Evolutionary conservation across 23 tunicate species (phyloP).

Genomic region (Clavelina lepadiformis): DNA sequence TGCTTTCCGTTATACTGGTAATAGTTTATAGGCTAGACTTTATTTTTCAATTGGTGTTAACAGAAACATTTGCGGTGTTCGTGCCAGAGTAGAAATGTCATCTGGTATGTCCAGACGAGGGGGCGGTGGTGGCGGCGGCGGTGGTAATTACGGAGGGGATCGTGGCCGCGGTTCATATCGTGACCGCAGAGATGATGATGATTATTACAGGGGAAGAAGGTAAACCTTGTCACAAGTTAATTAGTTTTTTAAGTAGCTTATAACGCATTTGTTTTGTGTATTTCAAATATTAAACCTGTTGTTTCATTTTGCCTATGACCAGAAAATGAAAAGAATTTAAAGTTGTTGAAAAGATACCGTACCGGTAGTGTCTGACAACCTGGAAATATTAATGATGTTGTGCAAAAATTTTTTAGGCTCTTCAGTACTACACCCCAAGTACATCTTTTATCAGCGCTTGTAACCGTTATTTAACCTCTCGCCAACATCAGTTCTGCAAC

Average conservation of each 20-base stretch:
- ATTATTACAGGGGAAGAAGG: constrained; percentile 25
- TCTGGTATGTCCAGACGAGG: constrained; percentile 37
- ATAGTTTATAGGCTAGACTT: too few species aligned
- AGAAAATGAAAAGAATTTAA: too few species aligned
- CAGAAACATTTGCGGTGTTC: constrained; percentile 53
- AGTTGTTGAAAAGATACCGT: too few species aligned
- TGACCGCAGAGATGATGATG: constrained; percentile 27
- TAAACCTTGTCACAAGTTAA: too few species aligned
- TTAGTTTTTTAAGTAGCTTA: background rate
- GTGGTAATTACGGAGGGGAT: constrained; percentile 9
- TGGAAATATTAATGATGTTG: too few species aligned
- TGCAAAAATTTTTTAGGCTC: constrained; percentile 17
- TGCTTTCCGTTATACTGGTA: too few species aligned
- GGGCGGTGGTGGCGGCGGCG: constrained; percentile 27
- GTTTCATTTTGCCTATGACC: too few species aligned
- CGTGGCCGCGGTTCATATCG: constrained; percentile 14
- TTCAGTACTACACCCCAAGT: constrained; percentile 9
- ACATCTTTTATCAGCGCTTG: constrained; percentile 34
- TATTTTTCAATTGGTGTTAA: too few species aligned
- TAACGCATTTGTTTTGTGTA: background rate
- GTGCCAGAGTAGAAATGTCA: constrained; percentile 61
- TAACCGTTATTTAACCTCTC: constrained; percentile 18
- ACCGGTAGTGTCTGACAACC: too few species aligned
- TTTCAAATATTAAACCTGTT: too few species aligned
- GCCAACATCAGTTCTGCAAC: background rate